These are phyloP conservation scores for Tenebrio molitor DNA, from an alignment of 1,140 invertebrate species.

Conservation along the genomic window DNA sequence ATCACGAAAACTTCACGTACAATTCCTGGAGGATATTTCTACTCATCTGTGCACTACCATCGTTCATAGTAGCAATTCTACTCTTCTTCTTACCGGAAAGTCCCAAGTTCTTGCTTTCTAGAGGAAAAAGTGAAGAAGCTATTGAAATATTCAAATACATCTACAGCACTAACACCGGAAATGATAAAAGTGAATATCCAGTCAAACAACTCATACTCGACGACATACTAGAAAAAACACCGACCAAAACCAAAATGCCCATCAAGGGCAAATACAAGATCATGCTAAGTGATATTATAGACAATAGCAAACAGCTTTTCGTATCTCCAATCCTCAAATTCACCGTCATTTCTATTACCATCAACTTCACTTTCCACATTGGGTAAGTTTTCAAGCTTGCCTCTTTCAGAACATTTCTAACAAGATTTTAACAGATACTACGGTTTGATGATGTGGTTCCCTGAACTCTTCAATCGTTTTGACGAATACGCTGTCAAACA, in stretches of 20 bases:
- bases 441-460: constrained; percentile 93
- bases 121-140: constrained; percentile 82
- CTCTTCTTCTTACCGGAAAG: constrained; percentile 92
- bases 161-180: constrained; percentile 84
- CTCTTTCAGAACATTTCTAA: too few species aligned
- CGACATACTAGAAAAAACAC: constrained; percentile 66
- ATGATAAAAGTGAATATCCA: constrained; percentile 79
- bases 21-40: constrained; percentile 95
- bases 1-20: constrained; percentile 76
- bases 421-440: constrained; percentile 79
- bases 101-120: constrained; percentile 87
- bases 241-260: constrained; percentile 65
- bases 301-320: constrained; percentile 86
- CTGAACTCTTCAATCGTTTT: constrained; percentile 89
- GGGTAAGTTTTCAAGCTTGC: constrained; percentile 71
- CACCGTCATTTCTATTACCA: constrained; percentile 85
- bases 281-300: constrained; percentile 81
- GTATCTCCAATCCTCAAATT: constrained; percentile 83
- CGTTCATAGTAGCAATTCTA: constrained; percentile 85
- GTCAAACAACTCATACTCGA: constrained; percentile 83
- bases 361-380: constrained; percentile 91
- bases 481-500: constrained; percentile 75
- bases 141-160: constrained; percentile 84
- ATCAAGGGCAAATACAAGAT: constrained; percentile 75
- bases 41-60: constrained; percentile 87